Percentiles rank a stretch among this genome's conserved stretches.
These are phyloP conservation scores for Ganaspis sp. DNA, from an alignment of 1,140 invertebrate genomes.

Conservation along the genomic window DNA sequence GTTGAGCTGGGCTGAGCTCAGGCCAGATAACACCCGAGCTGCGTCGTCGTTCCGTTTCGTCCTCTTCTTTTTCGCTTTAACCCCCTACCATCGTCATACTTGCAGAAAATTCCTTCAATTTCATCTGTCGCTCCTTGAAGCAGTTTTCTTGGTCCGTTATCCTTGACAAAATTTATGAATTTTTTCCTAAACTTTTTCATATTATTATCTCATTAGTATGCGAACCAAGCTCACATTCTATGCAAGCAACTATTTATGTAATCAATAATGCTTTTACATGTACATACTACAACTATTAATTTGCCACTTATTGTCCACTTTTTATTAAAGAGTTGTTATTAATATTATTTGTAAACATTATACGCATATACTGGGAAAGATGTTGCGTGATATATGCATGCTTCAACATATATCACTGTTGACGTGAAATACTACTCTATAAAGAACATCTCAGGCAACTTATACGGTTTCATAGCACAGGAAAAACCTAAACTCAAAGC, in stretches of 20 bases:
- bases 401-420: too few species aligned
- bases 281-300: too few species aligned
- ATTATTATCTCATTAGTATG: slow-evolving; percentile 7
- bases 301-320: too few species aligned
- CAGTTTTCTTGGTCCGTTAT: slow-evolving; percentile 11
- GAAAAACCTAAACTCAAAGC: too few species aligned
- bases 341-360: too few species aligned
- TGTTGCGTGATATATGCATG: too few species aligned
- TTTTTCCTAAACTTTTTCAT: not conserved
- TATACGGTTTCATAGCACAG: too few species aligned
- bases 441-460: too few species aligned
- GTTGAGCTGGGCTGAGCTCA: not conserved
- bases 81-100: not conserved
- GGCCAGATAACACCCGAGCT: too few species aligned
- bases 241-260: not conserved
- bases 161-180: slow-evolving; percentile 3
- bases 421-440: too few species aligned
- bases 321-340: too few species aligned
- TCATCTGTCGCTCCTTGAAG: slow-evolving; percentile 7
- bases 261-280: not conserved
- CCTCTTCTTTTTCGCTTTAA: not conserved
- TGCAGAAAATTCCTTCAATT: slow-evolving; percentile 15
- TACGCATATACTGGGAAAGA: too few species aligned
- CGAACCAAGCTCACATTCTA: not conserved
- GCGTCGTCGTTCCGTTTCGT: not conserved